Evolutionary conservation across 2,888 invertebrate species (phyloP), one percentile per base, ranked within the genome.

Genomic region (Apamea epomidion): DNA sequence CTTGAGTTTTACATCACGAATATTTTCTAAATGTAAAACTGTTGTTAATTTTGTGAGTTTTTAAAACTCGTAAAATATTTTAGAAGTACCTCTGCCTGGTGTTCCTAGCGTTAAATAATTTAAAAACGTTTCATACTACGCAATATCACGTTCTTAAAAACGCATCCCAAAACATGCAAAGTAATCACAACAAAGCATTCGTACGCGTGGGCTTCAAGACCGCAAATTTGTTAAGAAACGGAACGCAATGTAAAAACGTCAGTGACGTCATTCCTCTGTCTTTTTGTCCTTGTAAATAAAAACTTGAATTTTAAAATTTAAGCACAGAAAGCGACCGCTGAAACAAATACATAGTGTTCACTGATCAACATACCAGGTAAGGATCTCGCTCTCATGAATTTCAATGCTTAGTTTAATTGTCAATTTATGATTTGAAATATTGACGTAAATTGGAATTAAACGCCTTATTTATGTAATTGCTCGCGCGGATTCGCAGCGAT

Each of bases 241-340:
- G 70, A 88, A 78, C 84, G 86, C 29, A 81, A 72, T 74, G n/a
- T 73, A 85, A 87, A 90, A 89, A 90, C 84, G 90, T 89, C 84
- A 84, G 81, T 89, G 90, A 92, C 91, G 92, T 91, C 91, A 91
- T 88, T 85, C 62, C 60, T 77, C 77, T 85, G 84, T 86, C 88
- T 89, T 87, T 87, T 85, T 91, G 91, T 91, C 90, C 90, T 92
- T 91, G 92, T 93, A 92, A 92, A 92, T 91, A 93, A 91, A 85
- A 92, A 88, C 83, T 88, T 86, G 88, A 92, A 90, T 91, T 92
- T 90, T 85, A 85, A 86, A 91, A 91, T 87, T 79, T 90, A 86
- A 83, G 74, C 80, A 76, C 84, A 85, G 75, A 79, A 76, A 85
- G 86, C 77, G 82, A 84, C 74, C 58, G 80, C 85, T 84, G 83